Evolutionary conservation across 1,140 invertebrate species (phyloP), one percentile per base, ranked within the genome.

Genomic region (Coelopa frigida): DNA sequence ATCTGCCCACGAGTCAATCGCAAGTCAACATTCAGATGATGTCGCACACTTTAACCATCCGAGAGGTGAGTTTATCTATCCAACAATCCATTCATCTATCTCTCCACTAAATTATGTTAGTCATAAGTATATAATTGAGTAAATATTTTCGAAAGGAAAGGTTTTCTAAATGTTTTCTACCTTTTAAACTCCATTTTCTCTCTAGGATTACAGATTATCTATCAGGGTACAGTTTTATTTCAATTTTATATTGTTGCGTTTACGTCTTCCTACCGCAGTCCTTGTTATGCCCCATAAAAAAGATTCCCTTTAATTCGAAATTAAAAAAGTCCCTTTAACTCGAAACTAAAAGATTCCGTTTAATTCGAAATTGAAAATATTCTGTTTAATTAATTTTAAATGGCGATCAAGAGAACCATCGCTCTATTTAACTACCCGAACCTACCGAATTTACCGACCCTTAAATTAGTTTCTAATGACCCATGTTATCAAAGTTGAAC

Each of bases 11-110:
- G 58, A 89, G 87, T 73, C 87, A 92, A 67, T 89, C 87, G 37
- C 89, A 93, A 76, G 82, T 86, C 70, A 89, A 90, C 73, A 90
- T 93, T 50, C 87, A 91, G 72, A 91, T 90, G 87, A 85, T 89
- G 78, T 92, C 88, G 14, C 87, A 90, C 61, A 93, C 89, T 31
- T 78, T 93, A 48, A 90, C 87, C 49, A 90, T 92, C 58, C 75
- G 86, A 76, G 88, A 93, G 87, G 89, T 93, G 75, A 75, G 68
- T 62, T 48, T 33, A 12, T 26, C 4, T 27, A 14, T 6, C 26
- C 1, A n/a, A n/a, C n/a, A n/a, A n/a, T n/a, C n/a, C n/a, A n/a
- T n/a, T n/a, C n/a, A n/a, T n/a, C n/a, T n/a, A n/a, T n/a, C n/a
- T n/a, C 27, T 39, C 26, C 4, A 12, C 15, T 14, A 27, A 41